phyloP scores from a whole-genome alignment of 2,888 invertebrate species.

The Sarcophaga caerulescens region DNA sequence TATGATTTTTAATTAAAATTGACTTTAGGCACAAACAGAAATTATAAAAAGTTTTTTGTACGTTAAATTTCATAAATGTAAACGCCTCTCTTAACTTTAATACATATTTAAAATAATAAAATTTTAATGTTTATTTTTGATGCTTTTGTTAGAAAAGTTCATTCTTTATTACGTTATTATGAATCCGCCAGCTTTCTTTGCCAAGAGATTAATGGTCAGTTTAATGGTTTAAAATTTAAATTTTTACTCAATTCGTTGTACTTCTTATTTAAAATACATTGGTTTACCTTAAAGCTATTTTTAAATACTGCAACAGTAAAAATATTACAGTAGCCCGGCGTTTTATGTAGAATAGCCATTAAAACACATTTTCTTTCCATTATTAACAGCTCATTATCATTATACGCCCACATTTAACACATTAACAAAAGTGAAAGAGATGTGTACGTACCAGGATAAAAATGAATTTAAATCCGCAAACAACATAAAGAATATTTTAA shows the following conservation, averaged over 20 bases:
- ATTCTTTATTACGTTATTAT: neutral
- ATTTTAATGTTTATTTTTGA: neutral
- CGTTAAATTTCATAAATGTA: neutral
- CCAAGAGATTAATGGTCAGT: neutral
- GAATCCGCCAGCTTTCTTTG: neutral
- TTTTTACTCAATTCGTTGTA: no score
- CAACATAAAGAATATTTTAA: neutral
- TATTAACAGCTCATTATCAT: constrained; percentile 18
- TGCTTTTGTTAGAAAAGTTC: neutral
- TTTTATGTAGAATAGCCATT: no score
- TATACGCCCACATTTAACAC: constrained; percentile 14
- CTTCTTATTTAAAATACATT: no score
- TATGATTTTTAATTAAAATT: neutral
- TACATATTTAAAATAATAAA: neutral
- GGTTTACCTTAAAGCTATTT: no score
- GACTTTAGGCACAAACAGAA: neutral
- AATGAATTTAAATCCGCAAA: neutral
- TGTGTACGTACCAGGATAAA: neutral
- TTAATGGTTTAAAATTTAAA: neutral
- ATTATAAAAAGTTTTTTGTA: neutral
- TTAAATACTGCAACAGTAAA: no score
- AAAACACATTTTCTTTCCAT: neutral
- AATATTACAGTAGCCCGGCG: no score
- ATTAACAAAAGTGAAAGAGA: neutral
- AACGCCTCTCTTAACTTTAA: neutral